Conservation (phyloP, 2,888 invertebrate genomes). For the Limnephilus auricula region DNA sequence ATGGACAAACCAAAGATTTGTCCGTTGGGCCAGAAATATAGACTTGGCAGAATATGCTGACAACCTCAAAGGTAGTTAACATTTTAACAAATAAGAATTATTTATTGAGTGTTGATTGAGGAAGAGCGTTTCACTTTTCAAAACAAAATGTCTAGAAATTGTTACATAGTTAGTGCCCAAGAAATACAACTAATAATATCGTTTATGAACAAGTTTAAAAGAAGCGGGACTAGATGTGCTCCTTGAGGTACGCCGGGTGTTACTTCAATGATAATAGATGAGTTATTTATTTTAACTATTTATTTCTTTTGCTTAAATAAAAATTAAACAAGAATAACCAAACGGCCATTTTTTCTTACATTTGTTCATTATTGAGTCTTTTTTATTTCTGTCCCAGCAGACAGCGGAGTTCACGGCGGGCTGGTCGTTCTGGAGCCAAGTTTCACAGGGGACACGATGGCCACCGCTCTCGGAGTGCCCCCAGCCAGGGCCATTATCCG, state of each 20-base stretch:
- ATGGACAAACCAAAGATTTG: slow-evolving; percentile 96
- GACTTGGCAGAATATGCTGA: slow-evolving; percentile 96
- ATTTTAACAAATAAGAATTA: not conserved
- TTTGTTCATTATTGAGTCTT: not conserved
- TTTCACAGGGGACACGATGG: slow-evolving; percentile 96
- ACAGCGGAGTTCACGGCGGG: slow-evolving; percentile 97
- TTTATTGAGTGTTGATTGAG: not conserved
- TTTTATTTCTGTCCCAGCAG: slow-evolving; percentile 73
- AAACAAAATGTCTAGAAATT: too few relatives aligned
- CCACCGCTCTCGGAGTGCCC: slow-evolving; percentile 93
- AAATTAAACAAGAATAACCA: too few relatives aligned
- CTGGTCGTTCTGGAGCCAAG: slow-evolving; percentile 95
- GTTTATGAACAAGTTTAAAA: too few relatives aligned
- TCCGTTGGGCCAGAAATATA: slow-evolving; percentile 95
- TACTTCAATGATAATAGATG: too few relatives aligned
- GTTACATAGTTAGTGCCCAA: too few relatives aligned
- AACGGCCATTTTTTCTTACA: not conserved
- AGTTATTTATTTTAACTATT: too few relatives aligned
- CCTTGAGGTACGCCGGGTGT: too few relatives aligned
- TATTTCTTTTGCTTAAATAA: too few relatives aligned
- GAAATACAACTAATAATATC: too few relatives aligned
- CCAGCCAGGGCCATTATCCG: slow-evolving; percentile 95
- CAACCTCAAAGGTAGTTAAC: slow-evolving; percentile 87
- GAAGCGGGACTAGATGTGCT: too few relatives aligned
- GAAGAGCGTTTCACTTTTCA: too few relatives aligned